Percentiles rank a stretch among this genome's conserved stretches.
phyloP scores from a whole-genome alignment of 1,140 invertebrate species.

The Caerostris extrusa region DNA sequence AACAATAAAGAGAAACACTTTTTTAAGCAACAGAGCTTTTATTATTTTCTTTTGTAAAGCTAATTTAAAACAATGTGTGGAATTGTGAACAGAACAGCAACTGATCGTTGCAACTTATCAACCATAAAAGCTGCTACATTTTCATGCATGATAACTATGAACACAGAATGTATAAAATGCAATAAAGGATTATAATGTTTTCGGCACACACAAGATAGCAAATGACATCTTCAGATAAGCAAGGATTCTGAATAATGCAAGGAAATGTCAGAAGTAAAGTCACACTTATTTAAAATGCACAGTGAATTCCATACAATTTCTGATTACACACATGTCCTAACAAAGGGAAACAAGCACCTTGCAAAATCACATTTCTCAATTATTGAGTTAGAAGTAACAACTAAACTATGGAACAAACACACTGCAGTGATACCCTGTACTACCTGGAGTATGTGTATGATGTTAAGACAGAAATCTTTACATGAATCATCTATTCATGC shows the following conservation, averaged over 20 bases:
- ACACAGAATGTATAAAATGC: slow-evolving; percentile 76
- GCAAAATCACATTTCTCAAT: slow-evolving; percentile 74
- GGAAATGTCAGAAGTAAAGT: slow-evolving; percentile 61
- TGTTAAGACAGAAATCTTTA: background rate
- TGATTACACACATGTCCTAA: slow-evolving; percentile 51
- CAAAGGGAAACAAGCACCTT: slow-evolving; percentile 76
- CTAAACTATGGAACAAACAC: slow-evolving; percentile 73
- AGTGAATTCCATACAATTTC: slow-evolving; percentile 68
- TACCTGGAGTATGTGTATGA: slow-evolving; percentile 44
- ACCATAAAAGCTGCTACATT: slow-evolving; percentile 75
- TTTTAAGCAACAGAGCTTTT: slow-evolving; percentile 71
- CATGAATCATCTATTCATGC: background rate
- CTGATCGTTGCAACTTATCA: slow-evolving; percentile 66
- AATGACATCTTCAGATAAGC: slow-evolving; percentile 73
- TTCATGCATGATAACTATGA: slow-evolving; percentile 76
- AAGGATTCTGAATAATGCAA: slow-evolving; percentile 66
- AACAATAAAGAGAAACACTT: background rate
- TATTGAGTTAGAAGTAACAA: slow-evolving; percentile 64
- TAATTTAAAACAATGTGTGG: slow-evolving; percentile 76
- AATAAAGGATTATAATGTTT: slow-evolving; percentile 75
- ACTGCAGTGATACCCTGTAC: slow-evolving; percentile 71
- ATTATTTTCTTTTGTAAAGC: slow-evolving; percentile 77
- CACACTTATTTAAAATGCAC: slow-evolving; percentile 72
- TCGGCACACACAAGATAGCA: slow-evolving; percentile 64
- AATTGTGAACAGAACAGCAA: slow-evolving; percentile 74